Evolutionary conservation across 2,113 vertebrate species (phyloP), one percentile per base, ranked within the genome.

Genomic region (Chloebia gouldiae): DNA sequence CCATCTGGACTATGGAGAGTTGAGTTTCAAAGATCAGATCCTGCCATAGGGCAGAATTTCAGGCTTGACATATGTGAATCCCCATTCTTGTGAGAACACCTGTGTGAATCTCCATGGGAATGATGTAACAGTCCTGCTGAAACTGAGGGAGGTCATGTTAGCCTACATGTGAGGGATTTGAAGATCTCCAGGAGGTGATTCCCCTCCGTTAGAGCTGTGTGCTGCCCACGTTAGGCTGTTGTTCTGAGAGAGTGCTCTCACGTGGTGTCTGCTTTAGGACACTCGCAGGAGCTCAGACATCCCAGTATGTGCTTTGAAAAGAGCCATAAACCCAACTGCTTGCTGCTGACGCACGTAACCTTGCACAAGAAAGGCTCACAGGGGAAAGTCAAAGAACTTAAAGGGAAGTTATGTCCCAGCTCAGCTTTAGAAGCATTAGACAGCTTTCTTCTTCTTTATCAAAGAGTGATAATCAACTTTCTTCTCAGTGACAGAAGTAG

Each of bases 371-470:
- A 90, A 84, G 51, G 69, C 88, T 92, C 3, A 2, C 23, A 20
- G 35, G 85, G 44, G 66, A 73, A 86, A 94, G 92, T 80, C 80
- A 93, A 54, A 88, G 80, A 78, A 94, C 59, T 90, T 39, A 40
- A 93, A 94, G 92, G 69, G 75, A 93, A 90, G 60, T 92, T 49
- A 82, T 79, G 21, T 54, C 56, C 61, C 4, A 6, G 49, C 37
- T 86, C 84, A 27, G 64, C 90, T 86, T 96, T 93, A 92, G 95
- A 96, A 93, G 92, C 68, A 90, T 87, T 54, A 93, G 92, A 76
- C 68, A 91, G 85, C 93, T 96, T 96, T 95, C 94, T 96, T 91
- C 95, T 95, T 93, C 75, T 39, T 88, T 96, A 97, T 96, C 94
- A 96, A 95, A 93, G 94, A 89, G 90, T 53, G 93, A 93, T 97